Percentiles rank a stretch among this genome's conserved stretches.
These are phyloP conservation scores for Todus mexicanus DNA, from an alignment of 2,797 vertebrate genomes.

Conservation along the genomic window DNA sequence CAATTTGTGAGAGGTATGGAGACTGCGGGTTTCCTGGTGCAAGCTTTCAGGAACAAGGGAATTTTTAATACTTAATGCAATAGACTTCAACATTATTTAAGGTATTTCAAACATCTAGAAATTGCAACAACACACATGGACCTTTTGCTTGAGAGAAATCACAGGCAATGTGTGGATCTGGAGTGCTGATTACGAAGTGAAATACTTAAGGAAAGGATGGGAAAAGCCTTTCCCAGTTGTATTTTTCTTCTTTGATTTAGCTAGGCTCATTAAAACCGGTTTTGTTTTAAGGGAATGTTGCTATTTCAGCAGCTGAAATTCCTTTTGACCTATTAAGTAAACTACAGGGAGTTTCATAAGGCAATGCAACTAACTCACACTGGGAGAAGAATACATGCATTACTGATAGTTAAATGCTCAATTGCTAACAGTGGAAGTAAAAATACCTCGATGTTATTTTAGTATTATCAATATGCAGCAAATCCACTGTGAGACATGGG, in stretches of 20 bases:
- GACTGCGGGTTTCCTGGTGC: background rate
- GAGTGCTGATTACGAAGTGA: background rate
- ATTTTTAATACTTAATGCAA: background rate
- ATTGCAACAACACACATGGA: background rate
- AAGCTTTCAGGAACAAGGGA: background rate
- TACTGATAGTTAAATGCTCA: constrained; percentile 43
- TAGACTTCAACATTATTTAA: background rate
- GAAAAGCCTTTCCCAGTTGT: background rate
- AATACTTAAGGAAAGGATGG: background rate
- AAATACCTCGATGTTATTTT: background rate
- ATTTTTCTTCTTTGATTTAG: constrained; percentile 18
- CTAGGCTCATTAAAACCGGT: background rate
- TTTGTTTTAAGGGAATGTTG: background rate
- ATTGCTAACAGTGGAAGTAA: background rate
- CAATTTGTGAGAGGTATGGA: background rate
- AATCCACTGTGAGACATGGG: background rate
- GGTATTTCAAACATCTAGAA: background rate
- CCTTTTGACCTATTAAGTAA: constrained; percentile 52
- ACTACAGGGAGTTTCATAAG: constrained; percentile 29
- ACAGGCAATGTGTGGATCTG: background rate
- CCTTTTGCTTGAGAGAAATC: background rate
- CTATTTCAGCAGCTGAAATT: constrained; percentile 37
- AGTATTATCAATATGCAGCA: background rate
- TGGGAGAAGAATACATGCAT: constrained; percentile 15
- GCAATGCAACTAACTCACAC: background rate